Evolutionary conservation across 2,113 vertebrate species (phyloP), one percentile per base, ranked within the genome.

Genomic region (Passer montanus): DNA sequence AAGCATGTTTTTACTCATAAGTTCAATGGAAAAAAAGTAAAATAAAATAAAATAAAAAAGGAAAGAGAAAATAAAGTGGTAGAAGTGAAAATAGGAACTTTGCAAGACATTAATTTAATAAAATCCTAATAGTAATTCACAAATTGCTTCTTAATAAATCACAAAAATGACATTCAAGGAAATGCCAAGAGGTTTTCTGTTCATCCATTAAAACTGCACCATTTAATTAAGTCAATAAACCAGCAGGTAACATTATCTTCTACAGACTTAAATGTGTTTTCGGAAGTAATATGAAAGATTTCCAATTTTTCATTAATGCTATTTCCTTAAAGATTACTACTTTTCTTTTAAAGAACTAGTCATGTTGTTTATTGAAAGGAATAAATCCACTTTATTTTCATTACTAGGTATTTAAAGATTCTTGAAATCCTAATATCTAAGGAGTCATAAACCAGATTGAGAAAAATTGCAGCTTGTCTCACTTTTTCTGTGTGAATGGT

Each of bases 191-290:
- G 12, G 18, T 22, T 89, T 89, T 73, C 52, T 68, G 8, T 84
- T 18, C 18, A 53, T 60, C 53, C 43, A 46, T 76, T 87, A 78
- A 85, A 85, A 84, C 18, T 28, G 4, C 8, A 72, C 3, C 11
- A 6, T 83, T 75, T 86, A 86, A 75, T 72, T 91, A 86, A 62
- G 44, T 72, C 67, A 72, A 80, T 58, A 86, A 86, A 44, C 50
- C 52, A 78, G n/a, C 9, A 78, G 43, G 46, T 86, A 89, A 41
- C 15, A 41, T 63, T 58, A 30, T 84, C 12, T 91, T 89, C 39
- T 53, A 43, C 28, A 80, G 63, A 44, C 14, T 15, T 58, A 15
- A 83, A 86, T 79, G 43, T 80, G 14, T 50, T 79, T 79, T 76
- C 28, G 19, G 4, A 86, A 80, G 9, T 58, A 49, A 91, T 84